Evolutionary conservation across 2,888 invertebrate genomes (phyloP), one percentile per base, ranked within the genome.

Genomic region (Caradrina clavipalpis): DNA sequence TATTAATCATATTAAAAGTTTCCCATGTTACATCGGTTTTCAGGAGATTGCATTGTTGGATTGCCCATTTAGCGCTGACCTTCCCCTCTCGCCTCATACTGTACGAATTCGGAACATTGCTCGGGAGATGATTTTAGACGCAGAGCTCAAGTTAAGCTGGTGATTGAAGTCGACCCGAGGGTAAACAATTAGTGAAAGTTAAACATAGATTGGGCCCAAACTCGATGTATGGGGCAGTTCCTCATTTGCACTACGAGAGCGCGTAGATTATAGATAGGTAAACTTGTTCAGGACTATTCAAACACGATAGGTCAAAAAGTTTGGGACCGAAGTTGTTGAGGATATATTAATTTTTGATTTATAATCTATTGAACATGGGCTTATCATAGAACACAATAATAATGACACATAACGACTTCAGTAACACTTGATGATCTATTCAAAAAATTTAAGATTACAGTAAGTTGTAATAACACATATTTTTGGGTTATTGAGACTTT

Each of bases 121-220:
- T 31, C 53, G 11, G 59, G 13, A 17, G 56, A 45, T 66, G 58
- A 54, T 45, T 76, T 66, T 50, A 68, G 58, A 22, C 45, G 45
- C 67, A 66, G 69, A 73, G 89, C 62, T 87, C 86, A 77, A 39
- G 39, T 61, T 83, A 81, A 2, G 64, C 66, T 88, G 90, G 90
- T 85, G 86, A 83, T 82, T 82, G 82, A 84, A 88, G 87, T 85
- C 83, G 87, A 86, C 87, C 89, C 89, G 85, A 86, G 87, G 85
- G 90, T 90, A 93, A 93, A 94, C 93, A 94, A 93, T 94, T 93
- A 93, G 90, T 78, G 86, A 87, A 94, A 93, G 92, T 93, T 93
- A 93, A 93, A 93, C 91, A 92, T 87, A 87, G 89, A 89, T 89
- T 88, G 86, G 85, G 86, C 87, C 89, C 86, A 82, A 87, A 88